Conservation (phyloP, 2,888 invertebrate genomes). For the Punctoribates punctum region DNA sequence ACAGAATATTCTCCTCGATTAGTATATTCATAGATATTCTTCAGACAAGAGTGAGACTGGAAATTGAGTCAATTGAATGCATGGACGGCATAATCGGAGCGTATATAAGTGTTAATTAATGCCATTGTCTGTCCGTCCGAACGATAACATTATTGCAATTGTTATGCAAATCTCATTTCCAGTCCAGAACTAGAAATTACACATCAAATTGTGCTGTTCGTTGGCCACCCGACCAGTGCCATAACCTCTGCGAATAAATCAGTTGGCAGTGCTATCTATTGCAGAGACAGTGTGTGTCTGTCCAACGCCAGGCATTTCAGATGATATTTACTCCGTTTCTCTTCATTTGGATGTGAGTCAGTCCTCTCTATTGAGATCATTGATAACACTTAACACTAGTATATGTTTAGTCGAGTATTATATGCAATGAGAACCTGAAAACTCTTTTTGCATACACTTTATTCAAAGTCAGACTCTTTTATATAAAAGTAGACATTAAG, state of each 20-base stretch:
- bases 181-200: not conserved
- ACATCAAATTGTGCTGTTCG: not conserved
- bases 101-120: slow-evolving; percentile 27
- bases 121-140: slow-evolving; percentile 1
- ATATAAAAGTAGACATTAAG: not conserved
- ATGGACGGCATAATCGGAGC: not conserved
- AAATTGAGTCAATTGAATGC: not conserved
- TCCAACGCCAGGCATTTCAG: not conserved
- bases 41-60: not conserved
- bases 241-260: too few relatives aligned
- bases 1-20: not conserved
- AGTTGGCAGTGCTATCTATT: too few relatives aligned
- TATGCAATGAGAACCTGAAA: not conserved
- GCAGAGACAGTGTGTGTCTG: not conserved
- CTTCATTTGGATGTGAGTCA: not conserved
- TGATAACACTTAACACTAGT: not conserved
- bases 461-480: not conserved
- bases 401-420: not conserved
- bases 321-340: not conserved
- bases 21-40: not conserved
- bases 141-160: slow-evolving; percentile 25
- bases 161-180: not conserved
- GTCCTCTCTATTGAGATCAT: not conserved
- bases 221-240: too few relatives aligned
- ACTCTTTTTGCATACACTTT: not conserved